Base-by-base conservation (phyloP, 2,797 vertebrate genomes). In the Sandelia bainsii region DNA sequence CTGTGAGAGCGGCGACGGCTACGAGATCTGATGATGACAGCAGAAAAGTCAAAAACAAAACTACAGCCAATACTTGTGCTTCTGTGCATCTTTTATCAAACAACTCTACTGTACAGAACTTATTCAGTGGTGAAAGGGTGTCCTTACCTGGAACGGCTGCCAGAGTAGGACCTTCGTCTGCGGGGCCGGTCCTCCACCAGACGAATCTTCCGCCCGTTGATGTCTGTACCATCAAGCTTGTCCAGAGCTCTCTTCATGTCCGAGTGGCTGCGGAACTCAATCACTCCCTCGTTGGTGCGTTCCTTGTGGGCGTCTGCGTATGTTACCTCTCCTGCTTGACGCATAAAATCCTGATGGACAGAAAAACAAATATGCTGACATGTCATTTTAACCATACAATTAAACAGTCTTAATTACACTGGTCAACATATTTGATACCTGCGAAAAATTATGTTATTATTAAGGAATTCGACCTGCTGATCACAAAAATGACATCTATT, bases 181-280 rank as follows among this genome's bases (percentile, higher is more conserved):
- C 95, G 94, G 54, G 96, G 94, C 44, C 93, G 93, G 81, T 99
- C 98, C 92, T 97, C 96, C 68, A 99, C 96, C 76, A 99, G 93
- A 64, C 96, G 95, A 87, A 99, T 99, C 92, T 97, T 99, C 59
- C 97, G 95, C 57, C 97, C 98, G 27, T 99, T 99, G 79, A 99
- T 96, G 92, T 98, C 97, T 4, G 97, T 97, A 71, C 97, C 97
- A 10, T 99, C 97, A 90, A 99, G 90, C 88, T 98, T 98, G 91
- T 99, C 97, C 65, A 99, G 84, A 54, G 97, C 98, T 90, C 97
- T 94, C 93, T 97, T 98, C 97, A 99, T 96, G 89, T 99, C 97
- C 0, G 97, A 97, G 45, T 97, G 95, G 67, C 94, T 94, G 57
- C 97, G 93, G 90, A 99, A 99, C 92, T 99, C 98, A 69, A 99